Percentiles rank a stretch among this genome's conserved stretches.
Conservation (phyloP, 2,888 invertebrate genomes). For the Julus scandinavius region DNA sequence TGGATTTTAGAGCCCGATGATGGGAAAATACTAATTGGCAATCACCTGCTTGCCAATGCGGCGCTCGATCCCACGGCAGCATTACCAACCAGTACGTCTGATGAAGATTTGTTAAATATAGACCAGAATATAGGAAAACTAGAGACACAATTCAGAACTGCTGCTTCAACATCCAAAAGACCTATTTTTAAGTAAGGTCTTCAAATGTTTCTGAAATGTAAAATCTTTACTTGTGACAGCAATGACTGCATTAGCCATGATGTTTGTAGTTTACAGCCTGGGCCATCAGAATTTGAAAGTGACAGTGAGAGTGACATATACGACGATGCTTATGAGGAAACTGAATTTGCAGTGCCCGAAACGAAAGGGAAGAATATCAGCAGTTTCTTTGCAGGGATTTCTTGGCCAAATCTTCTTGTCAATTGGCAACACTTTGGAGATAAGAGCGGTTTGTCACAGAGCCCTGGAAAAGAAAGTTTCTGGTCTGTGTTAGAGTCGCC, state of each 20-base stretch:
- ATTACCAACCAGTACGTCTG: not conserved
- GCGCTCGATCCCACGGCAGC: not conserved
- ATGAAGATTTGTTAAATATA: slow-evolving; percentile 27
- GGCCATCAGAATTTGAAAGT: not conserved
- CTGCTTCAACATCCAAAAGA: not conserved
- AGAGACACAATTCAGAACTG: not conserved
- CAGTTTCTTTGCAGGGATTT: not conserved
- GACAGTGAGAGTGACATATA: slow-evolving; percentile 13
- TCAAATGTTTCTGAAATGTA: not conserved
- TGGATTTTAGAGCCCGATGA: slow-evolving; percentile 15
- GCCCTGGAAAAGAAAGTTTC: slow-evolving; percentile 22
- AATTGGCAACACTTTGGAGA: slow-evolving; percentile 16
- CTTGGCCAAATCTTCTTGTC: slow-evolving; percentile 1
- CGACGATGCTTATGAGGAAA: not conserved
- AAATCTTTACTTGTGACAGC: not conserved
- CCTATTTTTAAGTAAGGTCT: not conserved
- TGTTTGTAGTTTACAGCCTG: not conserved
- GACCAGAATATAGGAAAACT: not conserved
- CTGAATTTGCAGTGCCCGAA: not conserved
- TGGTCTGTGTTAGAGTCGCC: slow-evolving; percentile 45
- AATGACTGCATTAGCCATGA: not conserved
- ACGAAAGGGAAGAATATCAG: not conserved
- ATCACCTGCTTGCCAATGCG: slow-evolving; percentile 42
- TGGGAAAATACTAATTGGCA: slow-evolving; percentile 43
- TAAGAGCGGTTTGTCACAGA: not conserved